Percentiles rank a stretch among this genome's conserved stretches.
These are phyloP conservation scores for Mellivora capensis DNA, from an alignment of 2,113 vertebrate species.

Conservation along the genomic window DNA sequence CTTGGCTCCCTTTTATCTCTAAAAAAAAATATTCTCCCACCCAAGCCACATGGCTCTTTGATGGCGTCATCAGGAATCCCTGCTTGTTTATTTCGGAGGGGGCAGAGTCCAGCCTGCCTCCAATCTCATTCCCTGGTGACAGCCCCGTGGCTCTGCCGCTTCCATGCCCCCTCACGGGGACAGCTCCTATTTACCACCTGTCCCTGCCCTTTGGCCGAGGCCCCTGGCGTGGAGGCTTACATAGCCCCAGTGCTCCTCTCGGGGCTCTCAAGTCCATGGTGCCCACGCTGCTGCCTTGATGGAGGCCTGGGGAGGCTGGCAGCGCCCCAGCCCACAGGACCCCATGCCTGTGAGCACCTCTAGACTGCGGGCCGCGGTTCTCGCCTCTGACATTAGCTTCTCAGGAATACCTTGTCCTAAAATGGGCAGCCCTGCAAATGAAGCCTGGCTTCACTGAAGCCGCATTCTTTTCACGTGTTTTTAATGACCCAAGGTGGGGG, in stretches of 20 bases:
- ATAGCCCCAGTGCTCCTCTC: background rate
- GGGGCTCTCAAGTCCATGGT: background rate
- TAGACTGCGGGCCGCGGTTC: background rate
- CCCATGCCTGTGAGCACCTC: background rate
- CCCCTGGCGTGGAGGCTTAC: background rate
- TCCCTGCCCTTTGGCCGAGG: background rate
- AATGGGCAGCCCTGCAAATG: background rate
- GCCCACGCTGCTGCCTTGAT: background rate
- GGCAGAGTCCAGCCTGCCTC: background rate
- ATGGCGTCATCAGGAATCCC: too few relatives aligned
- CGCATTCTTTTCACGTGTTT: background rate
- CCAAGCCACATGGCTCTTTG: background rate
- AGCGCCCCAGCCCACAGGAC: background rate
- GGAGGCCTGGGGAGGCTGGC: background rate
- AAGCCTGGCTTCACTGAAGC: background rate
- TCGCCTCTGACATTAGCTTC: background rate
- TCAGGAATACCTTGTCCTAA: background rate
- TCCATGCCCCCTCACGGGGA: background rate
- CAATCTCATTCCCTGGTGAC: background rate
- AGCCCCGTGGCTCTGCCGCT: background rate
- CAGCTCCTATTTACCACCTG: background rate
- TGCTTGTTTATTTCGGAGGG: background rate
- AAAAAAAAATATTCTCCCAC: background rate
- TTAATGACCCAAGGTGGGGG: background rate
- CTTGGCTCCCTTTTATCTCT: background rate